Evolutionary conservation across 2,888 invertebrate genomes (phyloP).

Genomic region (Drosophila fungiperda): DNA sequence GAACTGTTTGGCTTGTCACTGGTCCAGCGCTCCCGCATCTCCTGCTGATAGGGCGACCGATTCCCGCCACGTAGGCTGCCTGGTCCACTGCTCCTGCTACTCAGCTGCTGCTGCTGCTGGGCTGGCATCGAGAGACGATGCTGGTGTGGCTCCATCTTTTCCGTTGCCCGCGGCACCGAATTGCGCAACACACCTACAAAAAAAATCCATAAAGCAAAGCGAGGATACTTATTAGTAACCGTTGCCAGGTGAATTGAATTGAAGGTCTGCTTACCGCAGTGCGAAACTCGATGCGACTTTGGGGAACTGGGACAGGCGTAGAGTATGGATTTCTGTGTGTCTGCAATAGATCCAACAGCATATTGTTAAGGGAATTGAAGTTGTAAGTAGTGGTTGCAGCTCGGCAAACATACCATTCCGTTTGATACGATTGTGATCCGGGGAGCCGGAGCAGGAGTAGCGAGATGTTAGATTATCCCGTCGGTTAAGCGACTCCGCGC

Average conservation of each 20-base stretch:
- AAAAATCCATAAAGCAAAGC: neutral
- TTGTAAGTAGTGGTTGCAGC: constrained; percentile 17
- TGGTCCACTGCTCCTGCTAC: constrained; percentile 33
- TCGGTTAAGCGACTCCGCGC: constrained; percentile 89
- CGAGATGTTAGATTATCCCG: constrained; percentile 91
- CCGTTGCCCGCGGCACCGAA: constrained; percentile 57
- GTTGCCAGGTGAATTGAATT: constrained; percentile 3
- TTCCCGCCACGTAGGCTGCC: constrained; percentile 38
- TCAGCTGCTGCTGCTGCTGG: constrained; percentile 40
- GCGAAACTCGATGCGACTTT: constrained; percentile 82
- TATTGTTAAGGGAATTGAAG: constrained; percentile 7
- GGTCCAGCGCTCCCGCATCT: constrained; percentile 59
- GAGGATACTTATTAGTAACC: neutral
- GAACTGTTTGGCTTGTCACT: constrained; percentile 31
- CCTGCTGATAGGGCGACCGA: constrained; percentile 58
- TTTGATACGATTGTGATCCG: constrained; percentile 89
- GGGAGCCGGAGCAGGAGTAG: constrained; percentile 91
- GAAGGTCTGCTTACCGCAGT: constrained; percentile 76
- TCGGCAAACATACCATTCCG: constrained; percentile 87
- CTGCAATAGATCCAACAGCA: constrained; percentile 53
- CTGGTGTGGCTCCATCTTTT: constrained; percentile 27
- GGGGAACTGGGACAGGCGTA: constrained; percentile 85
- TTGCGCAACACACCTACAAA: constrained; percentile 74
- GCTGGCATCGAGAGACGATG: constrained; percentile 67
- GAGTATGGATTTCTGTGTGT: constrained; percentile 85